Evolutionary conservation across 2,888 invertebrate genomes (phyloP).

Genomic region (Drosophila imparisetae): DNA sequence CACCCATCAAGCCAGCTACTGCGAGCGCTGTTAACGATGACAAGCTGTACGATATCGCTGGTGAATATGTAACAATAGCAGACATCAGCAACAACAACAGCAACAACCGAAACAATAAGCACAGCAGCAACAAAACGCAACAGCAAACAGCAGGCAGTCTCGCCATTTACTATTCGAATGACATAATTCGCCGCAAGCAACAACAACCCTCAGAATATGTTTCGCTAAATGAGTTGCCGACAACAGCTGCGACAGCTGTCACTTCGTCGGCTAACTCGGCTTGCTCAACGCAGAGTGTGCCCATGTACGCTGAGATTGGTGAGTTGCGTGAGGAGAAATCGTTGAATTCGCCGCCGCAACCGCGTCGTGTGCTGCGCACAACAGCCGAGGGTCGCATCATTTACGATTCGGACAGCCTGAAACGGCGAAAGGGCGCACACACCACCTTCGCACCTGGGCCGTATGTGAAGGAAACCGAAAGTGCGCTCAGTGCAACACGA

Average conservation of each 20-base stretch:
- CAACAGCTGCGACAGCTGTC: slow-evolving; percentile 17
- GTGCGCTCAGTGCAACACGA: slow-evolving; percentile 77
- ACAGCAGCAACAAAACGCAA: slow-evolving; percentile 29
- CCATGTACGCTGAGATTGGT: slow-evolving; percentile 83
- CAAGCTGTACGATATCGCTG: slow-evolving; percentile 85
- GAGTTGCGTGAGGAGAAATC: slow-evolving; percentile 77
- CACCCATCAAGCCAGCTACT: slow-evolving; percentile 69
- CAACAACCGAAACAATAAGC: slow-evolving; percentile 85
- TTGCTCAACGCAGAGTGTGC: slow-evolving; percentile 59
- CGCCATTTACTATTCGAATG: slow-evolving; percentile 88
- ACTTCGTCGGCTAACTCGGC: slow-evolving; percentile 16
- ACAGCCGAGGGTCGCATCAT: slow-evolving; percentile 95
- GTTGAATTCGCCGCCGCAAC: slow-evolving; percentile 50
- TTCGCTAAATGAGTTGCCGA: slow-evolving; percentile 91
- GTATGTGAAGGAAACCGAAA: slow-evolving; percentile 89
- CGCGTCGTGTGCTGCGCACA: slow-evolving; percentile 89
- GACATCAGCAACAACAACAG: slow-evolving; percentile 91
- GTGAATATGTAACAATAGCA: slow-evolving; percentile 94
- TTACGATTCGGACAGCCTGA: slow-evolving; percentile 93
- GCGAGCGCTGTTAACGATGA: slow-evolving; percentile 85
- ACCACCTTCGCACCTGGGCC: slow-evolving; percentile 95
- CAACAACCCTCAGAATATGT: slow-evolving; percentile 88
- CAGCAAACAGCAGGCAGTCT: slow-evolving; percentile 67
- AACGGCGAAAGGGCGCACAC: slow-evolving; percentile 90
- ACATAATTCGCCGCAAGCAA: slow-evolving; percentile 86